Evolutionary conservation across 2,797 vertebrate species (phyloP).

Genomic region (Parauchenoglanis punctatus): DNA sequence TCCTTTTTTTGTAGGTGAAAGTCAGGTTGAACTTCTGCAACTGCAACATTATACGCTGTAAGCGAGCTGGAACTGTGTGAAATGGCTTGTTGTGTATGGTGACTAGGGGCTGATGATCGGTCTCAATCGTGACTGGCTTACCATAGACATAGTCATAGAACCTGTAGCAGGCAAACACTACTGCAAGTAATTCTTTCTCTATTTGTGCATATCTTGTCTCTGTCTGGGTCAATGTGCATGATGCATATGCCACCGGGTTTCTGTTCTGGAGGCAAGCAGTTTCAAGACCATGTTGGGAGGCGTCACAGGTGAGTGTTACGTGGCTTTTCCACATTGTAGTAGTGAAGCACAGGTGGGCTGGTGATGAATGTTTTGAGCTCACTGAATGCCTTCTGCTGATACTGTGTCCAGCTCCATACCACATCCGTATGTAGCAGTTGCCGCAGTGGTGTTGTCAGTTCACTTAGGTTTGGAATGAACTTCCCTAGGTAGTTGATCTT

Average conservation of each 20-base stretch:
- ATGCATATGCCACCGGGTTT: neutral
- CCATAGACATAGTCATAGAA: neutral
- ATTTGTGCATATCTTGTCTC: neutral
- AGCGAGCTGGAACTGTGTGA: no score
- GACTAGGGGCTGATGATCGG: neutral
- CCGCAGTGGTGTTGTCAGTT: slow-evolving; percentile 29
- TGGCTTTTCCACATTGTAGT: neutral
- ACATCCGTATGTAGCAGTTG: slow-evolving; percentile 37
- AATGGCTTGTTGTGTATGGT: neutral
- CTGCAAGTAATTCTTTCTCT: neutral
- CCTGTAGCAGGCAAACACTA: neutral
- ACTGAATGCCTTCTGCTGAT: slow-evolving; percentile 40
- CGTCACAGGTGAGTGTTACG: neutral
- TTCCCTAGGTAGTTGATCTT: slow-evolving; percentile 50
- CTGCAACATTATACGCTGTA: no score
- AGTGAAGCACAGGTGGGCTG: neutral
- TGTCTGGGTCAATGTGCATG: neutral
- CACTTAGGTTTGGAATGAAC: slow-evolving; percentile 46
- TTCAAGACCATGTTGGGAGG: neutral
- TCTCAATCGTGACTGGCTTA: neutral
- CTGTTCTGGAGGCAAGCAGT: neutral
- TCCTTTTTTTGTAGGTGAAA: slow-evolving; percentile 29
- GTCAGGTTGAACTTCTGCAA: slow-evolving; percentile 27
- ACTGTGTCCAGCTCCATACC: slow-evolving; percentile 40
- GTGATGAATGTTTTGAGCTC: neutral